phyloP scores from a whole-genome alignment of 2,888 invertebrate species.

The Ametastegia equiseti region DNA sequence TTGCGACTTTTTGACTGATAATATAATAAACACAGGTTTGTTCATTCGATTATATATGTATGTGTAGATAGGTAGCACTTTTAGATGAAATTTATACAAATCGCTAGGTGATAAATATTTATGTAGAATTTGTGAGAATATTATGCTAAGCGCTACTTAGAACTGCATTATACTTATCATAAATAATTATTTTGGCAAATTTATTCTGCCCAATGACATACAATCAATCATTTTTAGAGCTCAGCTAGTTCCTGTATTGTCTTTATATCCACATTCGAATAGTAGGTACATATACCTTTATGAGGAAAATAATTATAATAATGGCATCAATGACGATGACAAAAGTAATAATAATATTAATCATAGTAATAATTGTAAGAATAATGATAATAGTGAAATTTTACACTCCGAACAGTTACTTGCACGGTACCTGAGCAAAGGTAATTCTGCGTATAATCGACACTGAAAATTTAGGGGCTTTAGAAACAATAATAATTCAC shows the following conservation, averaged over 20 bases:
- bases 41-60: background rate
- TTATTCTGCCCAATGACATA: background rate
- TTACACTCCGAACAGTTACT: slow-evolving; percentile 11
- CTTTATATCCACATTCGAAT: background rate
- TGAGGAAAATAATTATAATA: background rate
- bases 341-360: background rate
- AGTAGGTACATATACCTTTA: background rate
- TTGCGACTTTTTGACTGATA: background rate
- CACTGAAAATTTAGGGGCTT: background rate
- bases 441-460: background rate
- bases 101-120: background rate
- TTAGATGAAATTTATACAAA: background rate
- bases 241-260: background rate
- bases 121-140: background rate
- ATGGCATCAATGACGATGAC: background rate
- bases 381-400: background rate
- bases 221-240: background rate
- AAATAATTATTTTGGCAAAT: background rate
- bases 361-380: background rate
- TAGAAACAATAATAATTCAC: background rate
- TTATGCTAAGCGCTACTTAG: background rate
- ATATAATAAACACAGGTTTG: background rate
- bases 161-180: background rate
- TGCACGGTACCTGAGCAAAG: slow-evolving; percentile 30
- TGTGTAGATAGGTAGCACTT: too few relatives aligned